Percentiles rank a stretch among this genome's conserved stretches.
Evolutionary conservation across 2,888 invertebrate genomes (phyloP).

Genomic region (Ethmia dodecea): DNA sequence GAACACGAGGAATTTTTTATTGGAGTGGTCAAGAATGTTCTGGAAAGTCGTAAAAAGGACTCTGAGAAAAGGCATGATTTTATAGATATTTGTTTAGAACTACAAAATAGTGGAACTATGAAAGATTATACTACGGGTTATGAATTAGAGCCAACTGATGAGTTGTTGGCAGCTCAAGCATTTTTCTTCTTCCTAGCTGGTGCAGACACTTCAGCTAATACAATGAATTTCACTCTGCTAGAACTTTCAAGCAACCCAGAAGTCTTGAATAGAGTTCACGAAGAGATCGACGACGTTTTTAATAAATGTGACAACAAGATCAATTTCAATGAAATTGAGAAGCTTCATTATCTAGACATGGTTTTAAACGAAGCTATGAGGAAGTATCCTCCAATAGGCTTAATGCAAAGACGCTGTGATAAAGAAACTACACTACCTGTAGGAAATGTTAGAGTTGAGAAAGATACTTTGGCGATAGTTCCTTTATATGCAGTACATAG

Average conservation of each 20-base stretch:
- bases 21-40: slow-evolving; percentile 39
- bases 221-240: slow-evolving; percentile 49
- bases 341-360: slow-evolving; percentile 54
- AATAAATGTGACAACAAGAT: slow-evolving; percentile 31
- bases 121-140: slow-evolving; percentile 37
- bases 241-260: slow-evolving; percentile 48
- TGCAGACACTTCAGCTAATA: slow-evolving; percentile 54
- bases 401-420: slow-evolving; percentile 38
- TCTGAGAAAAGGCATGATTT: slow-evolving; percentile 39
- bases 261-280: slow-evolving; percentile 42
- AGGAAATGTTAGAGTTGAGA: slow-evolving; percentile 34
- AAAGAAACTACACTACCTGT: slow-evolving; percentile 38
- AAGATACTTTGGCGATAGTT: slow-evolving; percentile 28
- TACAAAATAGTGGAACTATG: slow-evolving; percentile 44
- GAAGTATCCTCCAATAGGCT: slow-evolving; percentile 46
- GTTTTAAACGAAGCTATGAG: slow-evolving; percentile 49
- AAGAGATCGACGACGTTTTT: slow-evolving; percentile 51
- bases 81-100: slow-evolving; percentile 43
- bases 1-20: slow-evolving; percentile 47
- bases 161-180: slow-evolving; percentile 56
- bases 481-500: slow-evolving; percentile 45
- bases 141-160: slow-evolving; percentile 40
- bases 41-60: slow-evolving; percentile 31
- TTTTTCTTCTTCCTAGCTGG: slow-evolving; percentile 68
- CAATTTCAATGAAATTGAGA: slow-evolving; percentile 40